Percentiles rank a stretch among this genome's conserved stretches.
These are phyloP conservation scores for Zelostemma sp. DNA, from an alignment of 1,140 invertebrate species.

Conservation along the genomic window DNA sequence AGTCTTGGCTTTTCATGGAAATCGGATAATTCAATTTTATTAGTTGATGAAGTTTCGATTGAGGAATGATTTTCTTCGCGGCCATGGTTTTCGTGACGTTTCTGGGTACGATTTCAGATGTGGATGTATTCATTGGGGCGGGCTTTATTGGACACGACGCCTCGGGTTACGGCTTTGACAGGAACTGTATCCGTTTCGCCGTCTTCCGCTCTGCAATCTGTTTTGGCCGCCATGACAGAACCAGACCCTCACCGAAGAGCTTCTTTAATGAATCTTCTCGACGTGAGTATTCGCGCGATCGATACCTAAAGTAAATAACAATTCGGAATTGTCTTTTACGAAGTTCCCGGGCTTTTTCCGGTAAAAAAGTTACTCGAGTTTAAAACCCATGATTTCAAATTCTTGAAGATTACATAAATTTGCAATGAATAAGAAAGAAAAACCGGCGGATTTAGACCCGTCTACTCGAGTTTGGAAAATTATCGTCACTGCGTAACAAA, in stretches of 20 bases:
- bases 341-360: too few species aligned
- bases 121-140: constrained; percentile 74
- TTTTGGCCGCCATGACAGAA: constrained; percentile 72
- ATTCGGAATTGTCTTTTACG: too few species aligned
- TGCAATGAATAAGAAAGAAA: too few species aligned
- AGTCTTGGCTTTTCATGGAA: too few species aligned
- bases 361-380: too few species aligned
- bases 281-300: constrained; percentile 65
- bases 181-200: constrained; percentile 71
- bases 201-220: constrained; percentile 70
- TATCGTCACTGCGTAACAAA: too few species aligned
- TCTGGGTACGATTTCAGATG: constrained; percentile 69
- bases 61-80: neutral
- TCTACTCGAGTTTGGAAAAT: too few species aligned
- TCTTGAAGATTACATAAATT: neutral
- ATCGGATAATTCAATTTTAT: too few species aligned
- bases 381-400: neutral
- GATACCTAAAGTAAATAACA: constrained; percentile 1
- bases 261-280: constrained; percentile 74
- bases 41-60: too few species aligned
- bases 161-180: constrained; percentile 69
- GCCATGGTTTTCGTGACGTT: neutral
- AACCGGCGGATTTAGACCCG: too few species aligned
- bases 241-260: constrained; percentile 69
- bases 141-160: constrained; percentile 68